Conservation (phyloP, 2,888 invertebrate species). For the Pollenia amentaria region DNA sequence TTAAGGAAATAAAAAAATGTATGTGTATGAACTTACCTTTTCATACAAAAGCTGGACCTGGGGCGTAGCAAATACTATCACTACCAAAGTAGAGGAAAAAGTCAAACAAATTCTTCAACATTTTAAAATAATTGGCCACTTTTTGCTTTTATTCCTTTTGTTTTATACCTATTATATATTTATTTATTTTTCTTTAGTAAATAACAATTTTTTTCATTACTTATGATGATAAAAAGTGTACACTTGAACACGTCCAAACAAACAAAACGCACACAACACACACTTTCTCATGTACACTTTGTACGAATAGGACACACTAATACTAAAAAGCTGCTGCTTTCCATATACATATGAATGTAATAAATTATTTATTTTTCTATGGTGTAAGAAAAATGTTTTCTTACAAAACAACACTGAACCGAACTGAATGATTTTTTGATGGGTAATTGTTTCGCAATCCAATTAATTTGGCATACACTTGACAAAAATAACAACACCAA, state of each 20-base stretch:
- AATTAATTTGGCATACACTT: slow-evolving; percentile 71
- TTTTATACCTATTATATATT: slow-evolving; percentile 46
- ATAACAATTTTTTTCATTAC: slow-evolving; percentile 35
- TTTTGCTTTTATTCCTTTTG: slow-evolving; percentile 38
- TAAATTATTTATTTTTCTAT: slow-evolving; percentile 44
- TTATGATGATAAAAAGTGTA: slow-evolving; percentile 62
- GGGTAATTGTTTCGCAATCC: slow-evolving; percentile 67
- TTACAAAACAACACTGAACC: slow-evolving; percentile 48
- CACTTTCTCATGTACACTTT: slow-evolving; percentile 1
- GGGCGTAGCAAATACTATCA: slow-evolving; percentile 67
- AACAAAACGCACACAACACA: slow-evolving; percentile 39
- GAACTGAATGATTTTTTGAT: slow-evolving; percentile 50
- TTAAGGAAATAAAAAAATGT: slow-evolving; percentile 33
- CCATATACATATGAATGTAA: neutral
- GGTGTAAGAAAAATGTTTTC: slow-evolving; percentile 46
- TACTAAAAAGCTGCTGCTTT: slow-evolving; percentile 10
- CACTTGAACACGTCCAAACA: slow-evolving; percentile 71
- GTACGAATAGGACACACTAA: neutral
- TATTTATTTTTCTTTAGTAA: slow-evolving; percentile 37
- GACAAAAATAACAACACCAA: slow-evolving; percentile 52
- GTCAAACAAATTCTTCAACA: slow-evolving; percentile 53
- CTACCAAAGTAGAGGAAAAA: slow-evolving; percentile 25
- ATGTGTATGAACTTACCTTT: slow-evolving; percentile 52
- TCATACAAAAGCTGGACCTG: slow-evolving; percentile 54
- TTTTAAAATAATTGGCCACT: slow-evolving; percentile 63